Conservation (phyloP, 2,888 invertebrate species). For the Empis livida region DNA sequence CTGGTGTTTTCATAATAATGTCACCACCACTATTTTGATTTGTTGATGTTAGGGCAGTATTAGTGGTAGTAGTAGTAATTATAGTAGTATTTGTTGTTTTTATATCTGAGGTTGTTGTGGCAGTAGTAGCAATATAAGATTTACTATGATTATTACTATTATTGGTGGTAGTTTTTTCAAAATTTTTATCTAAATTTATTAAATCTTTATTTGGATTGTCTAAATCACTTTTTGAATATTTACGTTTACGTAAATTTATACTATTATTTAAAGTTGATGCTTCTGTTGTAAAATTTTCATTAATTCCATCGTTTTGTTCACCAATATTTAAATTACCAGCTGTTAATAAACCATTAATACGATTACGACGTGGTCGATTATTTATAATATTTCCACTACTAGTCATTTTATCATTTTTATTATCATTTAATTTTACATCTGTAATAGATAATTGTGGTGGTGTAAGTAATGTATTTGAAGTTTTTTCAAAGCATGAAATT, state of each 20-base stretch:
- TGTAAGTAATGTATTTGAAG: background rate
- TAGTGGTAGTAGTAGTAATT: background rate
- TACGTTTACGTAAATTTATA: slow-evolving; percentile 8
- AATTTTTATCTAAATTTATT: too few relatives aligned
- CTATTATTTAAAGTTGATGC: slow-evolving; percentile 3
- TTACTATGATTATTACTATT: slow-evolving; percentile 2
- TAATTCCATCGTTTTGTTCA: too few relatives aligned
- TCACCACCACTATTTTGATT: slow-evolving; percentile 14
- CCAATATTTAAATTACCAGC: too few relatives aligned
- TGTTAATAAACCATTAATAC: too few relatives aligned
- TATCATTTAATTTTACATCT: too few relatives aligned
- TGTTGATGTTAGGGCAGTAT: background rate
- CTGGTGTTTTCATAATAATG: slow-evolving; percentile 32
- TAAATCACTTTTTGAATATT: slow-evolving; percentile 11
- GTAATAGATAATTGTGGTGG: slow-evolving; percentile 7
- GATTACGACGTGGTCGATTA: too few relatives aligned
- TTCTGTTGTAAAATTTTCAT: slow-evolving; percentile 11
- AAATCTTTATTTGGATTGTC: too few relatives aligned
- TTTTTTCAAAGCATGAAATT: background rate
- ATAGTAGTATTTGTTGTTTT: background rate
- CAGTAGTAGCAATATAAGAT: slow-evolving; percentile 10
- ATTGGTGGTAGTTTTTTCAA: background rate
- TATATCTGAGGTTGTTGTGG: background rate
- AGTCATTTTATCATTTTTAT: too few relatives aligned
- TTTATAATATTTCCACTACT: too few relatives aligned